Evolutionary conservation across 2,797 vertebrate species (phyloP), one percentile per base, ranked within the genome.

Genomic region (Sebastes diploproa): DNA sequence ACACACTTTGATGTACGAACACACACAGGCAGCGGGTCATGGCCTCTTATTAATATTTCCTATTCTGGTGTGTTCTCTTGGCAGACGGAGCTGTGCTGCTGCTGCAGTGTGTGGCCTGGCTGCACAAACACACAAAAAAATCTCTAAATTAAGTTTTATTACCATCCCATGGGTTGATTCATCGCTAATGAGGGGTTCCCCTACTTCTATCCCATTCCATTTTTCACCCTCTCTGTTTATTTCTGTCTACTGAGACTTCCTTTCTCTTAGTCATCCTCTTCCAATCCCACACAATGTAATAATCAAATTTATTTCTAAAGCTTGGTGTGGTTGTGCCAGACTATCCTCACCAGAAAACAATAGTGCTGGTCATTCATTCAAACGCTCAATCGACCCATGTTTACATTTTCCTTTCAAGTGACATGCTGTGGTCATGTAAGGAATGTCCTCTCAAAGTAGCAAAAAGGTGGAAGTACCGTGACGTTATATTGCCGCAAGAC

Each of bases 181-280:
- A 94, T 81, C 63, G 76, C 82, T 91, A 88, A 93, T 80, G 89
- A 94, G 87, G 91, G 93, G 56, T 93, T 92, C 83, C 92, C 92
- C 78, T 90, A 64, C 78, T 81, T 84, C 60, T 23, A 50, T 72
- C 52, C 54, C 11, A 34, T 67, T 80, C 68, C 2, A 16, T 72
- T 77, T 64, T 56, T 55, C 62, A 75, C 36, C 34, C 2, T 70
- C 16, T 75, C 16, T 75, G 50, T 83, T 80, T 80, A 83, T 89
- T 81, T 85, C 72, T 86, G 72, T 75, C 62, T 77, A 50, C 38
- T 78, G 71, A 81, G 72, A 58, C 30, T 58, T 50, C 46, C 34
- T 56, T 16, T 82, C 50, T 74, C 63, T 66, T 32, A 71, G 67
- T 81, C 77, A 74, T 75, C 61, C 46, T 64, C 69, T 72, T 70